Base-by-base conservation (phyloP, 1,140 invertebrate species). In the Centruroides sculpturatus region DNA sequence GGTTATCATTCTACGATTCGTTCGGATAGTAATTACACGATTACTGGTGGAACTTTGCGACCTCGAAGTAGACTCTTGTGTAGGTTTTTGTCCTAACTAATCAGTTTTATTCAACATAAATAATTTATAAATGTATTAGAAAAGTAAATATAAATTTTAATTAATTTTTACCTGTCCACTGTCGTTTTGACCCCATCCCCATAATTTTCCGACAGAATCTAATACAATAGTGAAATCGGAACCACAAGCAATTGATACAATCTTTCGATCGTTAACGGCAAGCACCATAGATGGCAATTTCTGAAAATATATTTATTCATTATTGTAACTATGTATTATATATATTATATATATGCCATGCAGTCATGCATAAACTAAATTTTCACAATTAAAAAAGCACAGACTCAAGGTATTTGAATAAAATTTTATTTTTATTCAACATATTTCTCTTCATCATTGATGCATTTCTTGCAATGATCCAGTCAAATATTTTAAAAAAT, bases 161-260 rank as follows among this genome's bases (percentile, higher is more conserved):
- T 23, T 35, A 2, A 12, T 48, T 34, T 54, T 56, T 53, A 64
- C 63, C 48, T 64, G 63, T 23, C 59, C 63, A 71, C 73, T 72
- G 52, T 79, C 76, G 71, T 82, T 81, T 71, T 80, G 80, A 67
- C 85, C 81, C 79, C 81, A 84, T 7, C 79, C 80, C 73, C 79
- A 80, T 9, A 84, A 51, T 34, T 65, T 63, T 35, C 67, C 65
- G 36, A 70, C 67, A 2, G 56, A 60, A 66, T 75, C 72, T 55
- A 74, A 56, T 7, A 70, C 70, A 48, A 76, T 55, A 52, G 70
- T 72, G 62, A 70, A 75, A 61, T 74, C 72, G 35, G 69, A 68
- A 13, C 75, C 74, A 62, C 69, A 68, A 12, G 65, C 61, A 51
- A 72, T 62, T 47, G 69, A 63, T 1, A 66, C 57, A 41, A 75